Evolutionary conservation across 1,140 invertebrate species (phyloP), one percentile per base, ranked within the genome.

Genomic region (Pseudomyrmex pallidus): DNA sequence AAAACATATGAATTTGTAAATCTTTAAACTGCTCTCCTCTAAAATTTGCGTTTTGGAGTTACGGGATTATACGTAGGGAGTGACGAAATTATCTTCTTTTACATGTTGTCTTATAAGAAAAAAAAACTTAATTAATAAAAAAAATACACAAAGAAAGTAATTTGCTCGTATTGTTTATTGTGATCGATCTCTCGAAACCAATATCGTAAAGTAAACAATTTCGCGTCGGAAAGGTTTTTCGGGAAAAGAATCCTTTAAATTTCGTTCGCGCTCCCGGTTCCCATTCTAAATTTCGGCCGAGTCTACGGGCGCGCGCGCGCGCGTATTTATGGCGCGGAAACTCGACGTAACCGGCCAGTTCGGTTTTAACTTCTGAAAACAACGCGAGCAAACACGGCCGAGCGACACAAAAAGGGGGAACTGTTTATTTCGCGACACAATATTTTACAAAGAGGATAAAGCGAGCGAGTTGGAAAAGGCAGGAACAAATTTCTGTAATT

Each of bases 261-360:
- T 80, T 59, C 8, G 13, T 15, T 44, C 63, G 46, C 54, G 62
- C 44, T 63, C 22, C 4, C 66, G 48, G 59, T 74, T 74, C 73
- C 15, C 72, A 68, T 70, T 35, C 62, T 74, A 87, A 68, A 87
- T 85, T 77, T 80, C 52, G 78, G 72, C 82, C 67, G 83, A 85
- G 59, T 68, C 66, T 85, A 25, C 57, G 59, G 1, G 59, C 67
- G 17, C 25, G 61, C 83, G 20, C 57, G 59, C 20, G 59, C 67
- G 17, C 25, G 61, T 78, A 76, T 74, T 80, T 50, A 84, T 25
- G 67, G 46, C 4, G 5, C 44, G 76, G 76, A 80, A 80, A 80
- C 66, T 80, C 76, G 76, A n/a, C 76, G 76, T 66, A 59, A 72
- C 54, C 54, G 44, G 64, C 76, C 64, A 46, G 44, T 46, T 78